A percentile compares a stretch with the other conserved stretches of the same genome.
phyloP scores from a whole-genome alignment of 2,113 vertebrate species.

The Poicephalus gulielmi region DNA sequence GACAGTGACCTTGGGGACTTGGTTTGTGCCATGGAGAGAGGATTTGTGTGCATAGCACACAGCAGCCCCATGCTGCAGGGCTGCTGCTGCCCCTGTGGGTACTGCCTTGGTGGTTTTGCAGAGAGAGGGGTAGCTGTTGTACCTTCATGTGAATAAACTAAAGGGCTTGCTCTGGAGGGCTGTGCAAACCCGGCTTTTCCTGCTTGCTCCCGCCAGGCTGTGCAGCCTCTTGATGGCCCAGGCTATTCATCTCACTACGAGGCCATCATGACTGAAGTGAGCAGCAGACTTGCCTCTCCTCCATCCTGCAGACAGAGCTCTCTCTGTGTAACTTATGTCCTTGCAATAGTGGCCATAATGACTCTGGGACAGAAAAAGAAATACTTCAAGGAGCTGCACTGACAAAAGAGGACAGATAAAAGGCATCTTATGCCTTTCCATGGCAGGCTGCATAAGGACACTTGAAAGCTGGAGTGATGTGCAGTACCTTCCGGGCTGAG shows the following conservation, averaged over 20 bases:
- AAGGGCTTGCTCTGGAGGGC: background rate
- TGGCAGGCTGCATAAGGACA: background rate
- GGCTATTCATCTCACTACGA: background rate
- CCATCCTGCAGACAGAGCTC: background rate
- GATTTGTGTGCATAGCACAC: fast-evolving
- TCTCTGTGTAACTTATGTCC: background rate
- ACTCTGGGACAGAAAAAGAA: constrained; percentile 10
- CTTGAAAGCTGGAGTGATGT: background rate
- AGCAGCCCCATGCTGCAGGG: fast-evolving
- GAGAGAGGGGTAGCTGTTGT: fast-evolving
- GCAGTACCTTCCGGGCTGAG: background rate
- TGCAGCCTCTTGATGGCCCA: fast-evolving
- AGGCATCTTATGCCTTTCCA: background rate
- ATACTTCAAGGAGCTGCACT: background rate
- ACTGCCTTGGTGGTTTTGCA: fast-evolving
- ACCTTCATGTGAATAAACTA: fast-evolving
- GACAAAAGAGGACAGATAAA: constrained; percentile 27
- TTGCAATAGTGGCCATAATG: background rate
- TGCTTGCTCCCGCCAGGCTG: fast-evolving
- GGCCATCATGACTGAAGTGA: background rate
- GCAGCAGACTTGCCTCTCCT: background rate
- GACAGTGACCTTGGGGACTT: fast-evolving
- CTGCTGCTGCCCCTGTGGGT: fast-evolving
- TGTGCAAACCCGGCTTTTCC: background rate
- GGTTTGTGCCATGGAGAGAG: fast-evolving